Percentiles rank a stretch among this genome's conserved stretches.
These are phyloP conservation scores for Rhabdomys pumilio DNA, from an alignment of 2,797 vertebrate species.

Conservation along the genomic window DNA sequence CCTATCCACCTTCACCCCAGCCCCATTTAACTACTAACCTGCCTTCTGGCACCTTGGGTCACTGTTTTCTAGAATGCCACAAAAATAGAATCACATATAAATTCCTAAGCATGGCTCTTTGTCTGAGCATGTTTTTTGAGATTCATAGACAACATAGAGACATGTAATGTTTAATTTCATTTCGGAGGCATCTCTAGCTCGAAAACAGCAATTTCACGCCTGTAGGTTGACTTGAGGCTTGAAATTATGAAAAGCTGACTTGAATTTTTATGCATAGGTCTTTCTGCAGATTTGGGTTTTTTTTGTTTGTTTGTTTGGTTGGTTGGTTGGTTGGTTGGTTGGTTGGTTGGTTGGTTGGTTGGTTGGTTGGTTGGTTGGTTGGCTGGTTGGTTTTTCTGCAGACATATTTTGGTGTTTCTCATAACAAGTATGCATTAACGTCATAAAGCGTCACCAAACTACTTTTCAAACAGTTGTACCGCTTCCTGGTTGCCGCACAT, in stretches of 20 bases:
- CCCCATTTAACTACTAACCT: neutral
- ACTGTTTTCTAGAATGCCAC: neutral
- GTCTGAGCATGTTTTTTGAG: slow-evolving; percentile 23
- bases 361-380: neutral
- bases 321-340: neutral
- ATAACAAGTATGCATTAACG: neutral
- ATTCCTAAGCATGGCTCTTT: neutral
- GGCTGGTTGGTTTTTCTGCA: neutral
- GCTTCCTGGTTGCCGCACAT: neutral
- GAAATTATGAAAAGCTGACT: neutral
- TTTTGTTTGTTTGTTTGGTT: neutral
- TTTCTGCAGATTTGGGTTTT: neutral
- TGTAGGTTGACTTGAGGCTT: neutral
- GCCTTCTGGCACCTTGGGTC: neutral
- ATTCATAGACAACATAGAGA: neutral
- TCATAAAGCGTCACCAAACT: neutral
- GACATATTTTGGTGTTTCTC: neutral
- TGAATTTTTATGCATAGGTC: neutral
- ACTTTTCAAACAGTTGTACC: neutral
- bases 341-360: neutral
- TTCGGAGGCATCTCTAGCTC: neutral
- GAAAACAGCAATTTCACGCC: neutral
- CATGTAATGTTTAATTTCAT: neutral
- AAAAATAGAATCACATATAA: neutral
- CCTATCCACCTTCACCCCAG: neutral